phyloP scores from a whole-genome alignment of 2,797 vertebrate genomes.

The Coregonus sp. region DNA sequence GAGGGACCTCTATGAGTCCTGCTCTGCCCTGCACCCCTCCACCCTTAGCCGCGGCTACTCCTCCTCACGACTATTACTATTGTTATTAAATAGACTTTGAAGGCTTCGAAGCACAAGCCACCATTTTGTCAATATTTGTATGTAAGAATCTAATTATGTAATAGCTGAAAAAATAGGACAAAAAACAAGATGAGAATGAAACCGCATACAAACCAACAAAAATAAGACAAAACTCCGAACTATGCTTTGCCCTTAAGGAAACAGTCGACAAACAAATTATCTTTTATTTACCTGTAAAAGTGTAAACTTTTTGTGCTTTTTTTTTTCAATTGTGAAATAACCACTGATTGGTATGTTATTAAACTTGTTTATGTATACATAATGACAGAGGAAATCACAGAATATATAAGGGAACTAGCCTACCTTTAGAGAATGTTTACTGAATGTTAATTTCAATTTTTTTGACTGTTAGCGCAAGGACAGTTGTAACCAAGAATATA shows the following conservation, averaged over 20 bases:
- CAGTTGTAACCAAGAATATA: slow-evolving; percentile 91
- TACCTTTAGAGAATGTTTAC: slow-evolving; percentile 98
- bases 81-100: slow-evolving; percentile 76
- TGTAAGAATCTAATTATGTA: slow-evolving; percentile 98
- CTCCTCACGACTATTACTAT: slow-evolving; percentile 56
- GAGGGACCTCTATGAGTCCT: slow-evolving; percentile 91
- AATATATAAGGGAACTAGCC: slow-evolving; percentile 96
- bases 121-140: slow-evolving; percentile 99
- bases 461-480: slow-evolving; percentile 86
- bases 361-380: slow-evolving; percentile 96
- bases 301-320: slow-evolving; percentile 88
- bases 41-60: slow-evolving; percentile 25
- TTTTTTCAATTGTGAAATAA: slow-evolving; percentile 97
- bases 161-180: slow-evolving; percentile 77
- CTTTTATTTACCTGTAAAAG: slow-evolving; percentile 99
- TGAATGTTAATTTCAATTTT: slow-evolving; percentile 86
- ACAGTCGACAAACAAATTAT: slow-evolving; percentile 83
- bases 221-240: slow-evolving; percentile 71
- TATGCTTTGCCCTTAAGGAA: slow-evolving; percentile 90
- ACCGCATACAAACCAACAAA: slow-evolving; percentile 39
- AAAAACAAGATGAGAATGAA: slow-evolving; percentile 32
- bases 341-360: slow-evolving; percentile 99
- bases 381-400: slow-evolving; percentile 89
- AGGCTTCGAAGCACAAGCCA: slow-evolving; percentile 92
- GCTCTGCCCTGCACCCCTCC: slow-evolving; percentile 39